Percentiles rank a stretch among this genome's conserved stretches.
Evolutionary conservation across 2,797 vertebrate species (phyloP).

Genomic region (Hippopotamyrus pictus): DNA sequence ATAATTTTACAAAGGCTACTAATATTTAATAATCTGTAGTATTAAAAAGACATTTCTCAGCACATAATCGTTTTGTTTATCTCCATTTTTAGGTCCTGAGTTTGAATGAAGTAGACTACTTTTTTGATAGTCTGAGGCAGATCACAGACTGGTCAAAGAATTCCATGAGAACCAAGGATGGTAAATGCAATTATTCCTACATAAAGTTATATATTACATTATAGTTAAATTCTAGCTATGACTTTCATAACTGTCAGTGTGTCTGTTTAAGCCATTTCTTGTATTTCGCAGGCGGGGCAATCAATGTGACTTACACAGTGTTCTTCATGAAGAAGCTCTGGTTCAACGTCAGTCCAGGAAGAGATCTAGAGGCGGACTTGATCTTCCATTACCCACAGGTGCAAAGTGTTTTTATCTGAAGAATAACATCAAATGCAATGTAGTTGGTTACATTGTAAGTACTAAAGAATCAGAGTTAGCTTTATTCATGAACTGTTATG

Average conservation of each 20-base stretch:
- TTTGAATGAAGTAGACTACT: constrained; percentile 78
- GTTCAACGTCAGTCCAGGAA: constrained; percentile 82
- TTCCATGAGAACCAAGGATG: constrained; percentile 71
- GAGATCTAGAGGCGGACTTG: constrained; percentile 76
- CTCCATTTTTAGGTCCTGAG: constrained; percentile 63
- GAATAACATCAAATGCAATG: not conserved
- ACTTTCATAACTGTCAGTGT: not conserved
- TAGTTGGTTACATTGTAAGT: not conserved
- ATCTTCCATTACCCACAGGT: constrained; percentile 94
- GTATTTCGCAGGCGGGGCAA: constrained; percentile 48
- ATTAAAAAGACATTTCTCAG: not conserved
- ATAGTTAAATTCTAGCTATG: not conserved
- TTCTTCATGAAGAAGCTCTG: constrained; percentile 90
- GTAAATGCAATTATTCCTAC: constrained; percentile 46
- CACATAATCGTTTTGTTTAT: not conserved
- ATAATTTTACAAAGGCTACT: not conserved
- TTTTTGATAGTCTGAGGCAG: constrained; percentile 83
- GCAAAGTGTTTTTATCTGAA: not conserved
- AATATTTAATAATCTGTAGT: not conserved
- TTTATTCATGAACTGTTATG: not conserved
- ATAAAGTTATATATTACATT: not conserved
- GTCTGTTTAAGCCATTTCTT: not conserved
- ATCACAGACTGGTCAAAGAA: constrained; percentile 69
- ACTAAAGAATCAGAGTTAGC: not conserved
- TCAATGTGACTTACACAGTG: constrained; percentile 63